Base-by-base conservation (phyloP, 2,888 invertebrate genomes). In the Microctonus brassicae region DNA sequence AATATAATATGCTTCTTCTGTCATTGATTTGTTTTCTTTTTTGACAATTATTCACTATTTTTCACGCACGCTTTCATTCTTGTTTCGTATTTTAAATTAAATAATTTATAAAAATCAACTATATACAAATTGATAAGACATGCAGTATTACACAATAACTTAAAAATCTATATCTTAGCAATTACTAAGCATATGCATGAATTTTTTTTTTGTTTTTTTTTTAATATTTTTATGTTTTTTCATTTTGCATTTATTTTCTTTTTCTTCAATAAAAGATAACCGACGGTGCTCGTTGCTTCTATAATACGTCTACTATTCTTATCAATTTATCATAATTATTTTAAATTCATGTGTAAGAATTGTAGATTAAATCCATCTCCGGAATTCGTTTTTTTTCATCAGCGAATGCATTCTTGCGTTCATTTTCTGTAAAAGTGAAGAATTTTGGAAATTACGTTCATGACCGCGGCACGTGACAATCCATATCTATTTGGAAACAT, bases 21-120 rank as follows among this genome's bases (percentile, higher is more conserved):
- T n/a, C n/a, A n/a, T n/a, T n/a, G n/a, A n/a, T n/a, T n/a, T n/a
- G n/a, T n/a, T n/a, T n/a, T n/a, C n/a, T n/a, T n/a, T n/a, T n/a
- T n/a, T n/a, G n/a, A n/a, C n/a, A n/a, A 20, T 34, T 39, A 24
- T 33, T 69, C 47, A 63, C 39, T 55, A 13, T 61, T 70, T 61
- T 70, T 67, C 70, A 47, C 52, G 20, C 22, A 34, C 58, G 33
- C 52, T 69, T 61, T 34, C 60, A 67, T 52, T 42, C 61, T 65
- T 26, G 53, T n/a, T 60, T 63, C n/a, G 61, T 70, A 26, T 58
- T 67, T 78, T 75, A 76, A 78, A 75, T 77, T 75, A 75, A 85
- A 85, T 85, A 84, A 84, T 81, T 84, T 84, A 85, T 84, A 84
- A 86, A 85, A 85, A 85, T 80, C 78, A 84, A 80, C 84, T 87